Base-by-base conservation (phyloP, 1,140 invertebrate species). In the Phortica variegata region DNA sequence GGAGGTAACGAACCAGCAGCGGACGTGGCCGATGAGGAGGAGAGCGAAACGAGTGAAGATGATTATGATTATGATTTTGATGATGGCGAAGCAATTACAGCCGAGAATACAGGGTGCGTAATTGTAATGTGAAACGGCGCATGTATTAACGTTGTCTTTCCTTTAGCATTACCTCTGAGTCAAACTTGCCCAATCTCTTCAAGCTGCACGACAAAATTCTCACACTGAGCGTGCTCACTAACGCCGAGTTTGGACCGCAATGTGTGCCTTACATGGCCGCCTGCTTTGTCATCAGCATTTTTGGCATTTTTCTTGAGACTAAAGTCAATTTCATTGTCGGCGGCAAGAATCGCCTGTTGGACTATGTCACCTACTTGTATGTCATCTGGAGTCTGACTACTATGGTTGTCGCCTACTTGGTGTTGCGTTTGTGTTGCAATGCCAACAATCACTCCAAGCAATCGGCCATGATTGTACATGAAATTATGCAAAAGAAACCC, bases 401-500 rank as follows among this genome's bases (percentile, higher is more conserved):
- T 7, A 71, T 73, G 66, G 39, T 71, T 15, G 63, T 75, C 5
- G 71, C 69, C n/a, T 76, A 76, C 38, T 56, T 74, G 2, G 66
- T 75, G 20, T 42, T 76, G 26, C 58, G 71, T 1, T 47, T 76
- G 2, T 76, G 71, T 33, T 73, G 69, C 47, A 72, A 72, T 47
- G 58, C 69, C 23, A 65, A 74, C 42, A 65, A 70, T 38, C 63
- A 63, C 19, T 74, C 74, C 17, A 75, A 73, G 36, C 60, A 75
- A 54, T 75, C 74, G 21, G 71, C 74, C 5, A 68, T 76, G 61
- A 69, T 76, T 31, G 66, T 76, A 3, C 74, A 76, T 29, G 71
- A 76, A 52, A 76, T 76, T 16, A 69, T 76, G 60, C 74, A 76
- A n/a, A 76, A 76, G 56, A 76, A 76, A 21, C 74, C 74, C 0